Base-by-base conservation (phyloP, 2,888 invertebrate genomes). In the Melanotus villosus region DNA sequence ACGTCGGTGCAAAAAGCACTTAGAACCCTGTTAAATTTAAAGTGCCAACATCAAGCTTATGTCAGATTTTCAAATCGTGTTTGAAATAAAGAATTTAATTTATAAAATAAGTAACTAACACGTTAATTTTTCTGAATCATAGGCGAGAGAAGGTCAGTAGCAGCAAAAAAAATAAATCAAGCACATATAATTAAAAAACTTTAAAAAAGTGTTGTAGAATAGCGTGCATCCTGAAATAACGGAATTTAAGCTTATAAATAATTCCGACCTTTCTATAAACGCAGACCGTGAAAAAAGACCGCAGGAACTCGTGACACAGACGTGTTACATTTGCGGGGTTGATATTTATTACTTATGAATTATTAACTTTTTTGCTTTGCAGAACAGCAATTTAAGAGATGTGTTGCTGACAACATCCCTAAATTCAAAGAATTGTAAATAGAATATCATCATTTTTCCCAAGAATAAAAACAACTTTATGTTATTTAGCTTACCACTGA, bases 311-410 rank as follows among this genome's bases (percentile, higher is more conserved):
- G 41, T 57, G 57, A 57, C 57, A 57, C 36, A 34, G 21, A 41
- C 23, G 23, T 57, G 57, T 57, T 57, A 41, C 26, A 57, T 41
- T 57, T 57, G 57, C 4, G 41, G 57, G 56, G 32, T 19, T 45
- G 59, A 30, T 59, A 59, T 59, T 59, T 59, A 59, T 59, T 59
- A 32, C 59, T 32, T 59, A 59, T 59, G 59, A 59, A 59, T 59
- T 59, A 59, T 59, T 59, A 59, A 59, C 45, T 30, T 32, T 41
- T 41, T 59, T 38, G 0, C 14, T 6, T 45, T 43, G 32, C 30
- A 45, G 26, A 43, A 45, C 45, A 30, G 14, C 30, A 50, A 50
- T 34, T 34, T 45, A 62, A 62, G 10, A 52, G 52, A 52, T 32
- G 18, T 1, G 52, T 7, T 32, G 16, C 32, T 10, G 52, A 52